Evolutionary conservation across 2,888 invertebrate genomes (phyloP).

Genomic region (Trachelus tabidus): DNA sequence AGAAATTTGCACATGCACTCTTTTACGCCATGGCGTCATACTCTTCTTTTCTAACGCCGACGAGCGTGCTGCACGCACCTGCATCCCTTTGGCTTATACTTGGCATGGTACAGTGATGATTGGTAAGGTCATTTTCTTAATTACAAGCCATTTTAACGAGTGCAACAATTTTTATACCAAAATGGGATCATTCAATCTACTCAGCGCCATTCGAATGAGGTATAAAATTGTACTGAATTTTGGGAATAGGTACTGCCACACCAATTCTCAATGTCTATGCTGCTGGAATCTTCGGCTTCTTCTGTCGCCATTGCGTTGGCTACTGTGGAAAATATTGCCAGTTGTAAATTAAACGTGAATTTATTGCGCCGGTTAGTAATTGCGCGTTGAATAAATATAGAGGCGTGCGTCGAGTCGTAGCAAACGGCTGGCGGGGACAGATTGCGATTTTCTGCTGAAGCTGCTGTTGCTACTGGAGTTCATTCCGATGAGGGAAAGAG

Average conservation of each 20-base stretch:
- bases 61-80: constrained; percentile 50
- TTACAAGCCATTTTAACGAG: constrained; percentile 41
- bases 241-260: background rate
- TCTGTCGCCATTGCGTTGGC: background rate
- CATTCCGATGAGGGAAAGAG: constrained; percentile 21
- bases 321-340: constrained; percentile 33
- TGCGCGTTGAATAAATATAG: constrained; percentile 46
- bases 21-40: constrained; percentile 51
- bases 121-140: constrained; percentile 55
- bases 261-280: background rate
- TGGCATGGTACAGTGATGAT: constrained; percentile 33
- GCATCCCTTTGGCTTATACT: constrained; percentile 39
- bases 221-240: background rate
- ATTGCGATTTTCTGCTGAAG: constrained; percentile 25
- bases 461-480: constrained; percentile 21
- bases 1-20: constrained; percentile 44
- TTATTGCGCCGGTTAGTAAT: constrained; percentile 41
- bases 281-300: background rate
- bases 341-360: constrained; percentile 40
- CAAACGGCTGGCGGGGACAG: constrained; percentile 9
- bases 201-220: background rate
- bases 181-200: constrained; percentile 31
- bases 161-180: constrained; percentile 34
- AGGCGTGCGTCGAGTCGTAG: constrained; percentile 23
- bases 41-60: constrained; percentile 9